phyloP scores from a whole-genome alignment of 2,113 vertebrate genomes.

The Petaurus breviceps region DNA sequence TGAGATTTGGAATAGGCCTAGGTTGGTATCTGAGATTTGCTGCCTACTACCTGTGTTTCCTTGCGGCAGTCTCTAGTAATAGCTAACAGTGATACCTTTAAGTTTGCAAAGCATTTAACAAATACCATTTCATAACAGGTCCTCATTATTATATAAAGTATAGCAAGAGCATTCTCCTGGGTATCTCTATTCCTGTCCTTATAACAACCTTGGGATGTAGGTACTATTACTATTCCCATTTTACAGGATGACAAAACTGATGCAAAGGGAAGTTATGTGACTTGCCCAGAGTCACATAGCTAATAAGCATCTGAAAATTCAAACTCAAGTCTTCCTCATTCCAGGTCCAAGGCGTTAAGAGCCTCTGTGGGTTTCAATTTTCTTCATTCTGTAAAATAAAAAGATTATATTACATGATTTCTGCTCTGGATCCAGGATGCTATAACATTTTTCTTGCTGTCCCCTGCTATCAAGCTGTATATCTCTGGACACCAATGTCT shows the following conservation, averaged over 20 bases:
- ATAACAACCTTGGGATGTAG: not conserved
- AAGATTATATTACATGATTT: not conserved
- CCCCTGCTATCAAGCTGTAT: not conserved
- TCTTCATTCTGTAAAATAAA: not conserved
- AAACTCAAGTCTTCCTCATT: not conserved
- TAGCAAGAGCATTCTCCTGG: too few species aligned
- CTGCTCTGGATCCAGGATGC: not conserved
- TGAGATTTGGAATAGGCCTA: not conserved
- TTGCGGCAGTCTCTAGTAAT: not conserved
- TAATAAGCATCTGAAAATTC: not conserved
- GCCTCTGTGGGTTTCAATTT: not conserved
- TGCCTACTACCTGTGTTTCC: not conserved
- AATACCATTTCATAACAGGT: not conserved
- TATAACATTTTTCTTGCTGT: not conserved
- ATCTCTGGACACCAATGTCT: not conserved
- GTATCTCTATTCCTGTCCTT: not conserved
- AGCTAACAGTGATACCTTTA: not conserved
- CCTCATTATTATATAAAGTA: too few species aligned
- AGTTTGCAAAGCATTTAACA: not conserved
- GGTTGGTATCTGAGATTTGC: not conserved
- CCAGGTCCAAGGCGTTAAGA: not conserved
- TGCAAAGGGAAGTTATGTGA: not conserved
- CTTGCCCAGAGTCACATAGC: not conserved
- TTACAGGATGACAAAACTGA: not conserved
- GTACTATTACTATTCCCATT: not conserved